Base-by-base conservation (phyloP, 2,888 invertebrate species). In the Embidobia sp. region DNA sequence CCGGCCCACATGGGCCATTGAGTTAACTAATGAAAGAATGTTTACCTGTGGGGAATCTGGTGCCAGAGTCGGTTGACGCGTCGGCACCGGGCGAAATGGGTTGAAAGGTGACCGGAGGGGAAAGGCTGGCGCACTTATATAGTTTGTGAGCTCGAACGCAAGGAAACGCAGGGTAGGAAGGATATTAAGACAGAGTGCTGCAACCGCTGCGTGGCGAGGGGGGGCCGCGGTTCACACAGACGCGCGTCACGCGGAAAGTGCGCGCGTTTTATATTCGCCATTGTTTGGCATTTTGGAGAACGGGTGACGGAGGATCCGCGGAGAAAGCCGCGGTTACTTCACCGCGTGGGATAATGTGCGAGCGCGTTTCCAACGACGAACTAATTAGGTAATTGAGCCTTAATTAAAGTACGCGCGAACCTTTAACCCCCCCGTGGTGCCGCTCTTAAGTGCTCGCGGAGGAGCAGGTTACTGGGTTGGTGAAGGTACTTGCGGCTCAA, bases 301-400 rank as follows among this genome's bases (percentile, higher is more conserved):
- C 37, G 59, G 42, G 33, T 44, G 51, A 59, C 69, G 46, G 55
- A 35, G 31, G 48, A 64, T 51, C 31, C 66, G 42, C 35, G 78
- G 86, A 85, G 86, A 87, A 86, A 86, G 87, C 84, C 82, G 49
- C 66, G 82, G 81, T 88, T 88, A 86, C 88, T 81, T 86, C 88
- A 88, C 79, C 81, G 80, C 87, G 87, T 87, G 88, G 82, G 87
- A 88, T 82, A 83, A 81, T 82, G 79, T 72, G 69, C 79, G 81
- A 64, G 78, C 78, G 53, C 74, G 79, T 82, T 81, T 81, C 76
- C 70, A 75, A 37, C 59, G 69, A 69, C 66, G 42, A 72, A 70
- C 84, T 86, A 87, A 87, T 87, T 86, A 86, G 85, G 79, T 84
- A 84, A 85, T 86, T 84, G 82, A 82, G 83, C 73, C 80, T 81